Conservation (phyloP, 2,888 invertebrate genomes). For the Frankliniella fusca region DNA sequence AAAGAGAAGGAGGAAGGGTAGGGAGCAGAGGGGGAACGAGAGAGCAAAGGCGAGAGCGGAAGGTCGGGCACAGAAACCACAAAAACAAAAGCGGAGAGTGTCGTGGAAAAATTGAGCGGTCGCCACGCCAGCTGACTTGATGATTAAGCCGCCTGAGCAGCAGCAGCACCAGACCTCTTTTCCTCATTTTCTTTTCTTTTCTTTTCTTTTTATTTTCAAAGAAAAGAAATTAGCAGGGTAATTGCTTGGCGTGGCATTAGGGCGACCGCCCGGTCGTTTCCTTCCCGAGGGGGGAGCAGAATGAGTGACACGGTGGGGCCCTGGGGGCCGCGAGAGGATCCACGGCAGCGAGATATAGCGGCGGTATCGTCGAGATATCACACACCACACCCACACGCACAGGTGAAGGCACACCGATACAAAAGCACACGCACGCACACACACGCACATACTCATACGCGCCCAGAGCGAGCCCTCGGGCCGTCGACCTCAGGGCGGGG, state of each 20-base stretch:
- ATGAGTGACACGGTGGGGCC: neutral
- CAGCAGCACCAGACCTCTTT: neutral
- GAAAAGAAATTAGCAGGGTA: constrained; percentile 15
- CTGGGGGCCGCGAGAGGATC: neutral
- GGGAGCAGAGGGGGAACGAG: neutral
- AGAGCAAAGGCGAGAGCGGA: neutral
- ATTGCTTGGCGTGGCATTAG: constrained; percentile 2
- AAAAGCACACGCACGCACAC: neutral
- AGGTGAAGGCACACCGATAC: too few species aligned
- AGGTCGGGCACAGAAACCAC: neutral
- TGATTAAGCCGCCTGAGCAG: neutral
- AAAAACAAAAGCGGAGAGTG: neutral
- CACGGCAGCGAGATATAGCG: neutral
- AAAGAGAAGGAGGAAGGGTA: neutral
- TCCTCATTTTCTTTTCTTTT: neutral
- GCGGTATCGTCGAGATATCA: neutral
- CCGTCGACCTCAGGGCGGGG: too few species aligned
- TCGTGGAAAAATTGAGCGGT: neutral
- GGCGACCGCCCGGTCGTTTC: neutral
- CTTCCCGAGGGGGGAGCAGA: neutral
- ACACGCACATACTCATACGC: neutral
- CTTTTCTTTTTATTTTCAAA: neutral
- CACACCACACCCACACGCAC: neutral
- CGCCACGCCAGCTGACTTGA: constrained; percentile 11
- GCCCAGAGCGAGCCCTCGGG: neutral